Conservation (phyloP, 2,113 vertebrate species). For the Calyptomena viridis region DNA sequence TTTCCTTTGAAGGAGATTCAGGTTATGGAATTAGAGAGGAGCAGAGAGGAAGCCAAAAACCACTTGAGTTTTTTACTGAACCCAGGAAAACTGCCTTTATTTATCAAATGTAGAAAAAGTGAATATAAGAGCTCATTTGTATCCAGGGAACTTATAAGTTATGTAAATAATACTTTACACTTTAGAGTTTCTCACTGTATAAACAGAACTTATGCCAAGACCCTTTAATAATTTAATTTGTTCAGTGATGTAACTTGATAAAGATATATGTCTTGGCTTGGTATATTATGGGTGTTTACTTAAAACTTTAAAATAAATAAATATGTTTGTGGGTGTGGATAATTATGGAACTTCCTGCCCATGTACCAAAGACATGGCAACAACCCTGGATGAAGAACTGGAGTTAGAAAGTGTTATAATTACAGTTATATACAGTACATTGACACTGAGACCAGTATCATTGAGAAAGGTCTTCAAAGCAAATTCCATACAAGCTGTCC, state of each 20-base stretch:
- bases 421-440: too few species aligned
- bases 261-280: not conserved
- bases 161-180: not conserved
- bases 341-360: not conserved
- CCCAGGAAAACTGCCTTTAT: not conserved
- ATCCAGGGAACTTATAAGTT: not conserved
- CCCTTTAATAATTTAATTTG: not conserved
- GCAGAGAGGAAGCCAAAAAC: not conserved
- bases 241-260: not conserved
- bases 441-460: not conserved
- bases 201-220: not conserved
- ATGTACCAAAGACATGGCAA: not conserved
- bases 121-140: not conserved
- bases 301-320: not conserved
- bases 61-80: not conserved
- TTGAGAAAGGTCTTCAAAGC: not conserved
- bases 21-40: not conserved
- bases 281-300: not conserved
- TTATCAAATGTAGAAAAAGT: not conserved
- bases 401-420: not conserved
- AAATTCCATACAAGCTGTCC: not conserved
- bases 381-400: not conserved
- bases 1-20: not conserved
- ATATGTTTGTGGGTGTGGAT: not conserved
- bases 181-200: not conserved